phyloP scores from a whole-genome alignment of 1,140 invertebrate genomes.

The Zeugodacus cucurbitae region DNA sequence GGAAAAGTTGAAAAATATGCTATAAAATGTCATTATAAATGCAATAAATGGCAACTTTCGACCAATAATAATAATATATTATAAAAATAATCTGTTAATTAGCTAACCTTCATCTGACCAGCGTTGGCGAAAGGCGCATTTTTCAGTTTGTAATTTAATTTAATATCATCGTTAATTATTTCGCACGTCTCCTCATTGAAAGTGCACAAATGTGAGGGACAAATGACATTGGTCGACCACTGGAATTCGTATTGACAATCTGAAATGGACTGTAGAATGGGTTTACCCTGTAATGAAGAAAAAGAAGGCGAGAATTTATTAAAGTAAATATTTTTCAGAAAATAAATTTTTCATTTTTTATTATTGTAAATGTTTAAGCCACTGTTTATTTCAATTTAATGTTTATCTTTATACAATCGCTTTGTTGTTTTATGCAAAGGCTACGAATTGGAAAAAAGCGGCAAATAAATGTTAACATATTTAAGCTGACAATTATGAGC shows the following conservation, averaged over 20 bases:
- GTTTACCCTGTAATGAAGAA: slow-evolving; percentile 60
- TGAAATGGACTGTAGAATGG: slow-evolving; percentile 62
- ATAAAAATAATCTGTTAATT: background rate
- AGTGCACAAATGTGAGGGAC: slow-evolving; percentile 59
- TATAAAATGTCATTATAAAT: background rate
- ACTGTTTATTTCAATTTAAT: background rate
- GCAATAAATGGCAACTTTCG: background rate
- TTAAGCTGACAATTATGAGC: slow-evolving; percentile 32
- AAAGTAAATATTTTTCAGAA: no score
- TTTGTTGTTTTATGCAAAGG: background rate
- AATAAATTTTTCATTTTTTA: no score
- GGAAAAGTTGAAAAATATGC: background rate
- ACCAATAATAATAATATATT: background rate
- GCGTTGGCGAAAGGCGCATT: slow-evolving; percentile 54
- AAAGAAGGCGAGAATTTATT: background rate
- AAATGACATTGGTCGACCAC: slow-evolving; percentile 68
- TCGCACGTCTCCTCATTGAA: slow-evolving; percentile 56
- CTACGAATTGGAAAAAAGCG: background rate
- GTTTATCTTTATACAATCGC: background rate
- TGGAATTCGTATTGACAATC: slow-evolving; percentile 67
- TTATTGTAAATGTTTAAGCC: background rate
- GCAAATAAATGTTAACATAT: slow-evolving; percentile 1
- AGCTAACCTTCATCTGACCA: slow-evolving; percentile 59
- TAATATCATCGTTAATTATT: slow-evolving; percentile 57
- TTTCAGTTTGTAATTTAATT: slow-evolving; percentile 52